Conservation (phyloP, 2,888 invertebrate genomes). For the Ctenicera cuprea region DNA sequence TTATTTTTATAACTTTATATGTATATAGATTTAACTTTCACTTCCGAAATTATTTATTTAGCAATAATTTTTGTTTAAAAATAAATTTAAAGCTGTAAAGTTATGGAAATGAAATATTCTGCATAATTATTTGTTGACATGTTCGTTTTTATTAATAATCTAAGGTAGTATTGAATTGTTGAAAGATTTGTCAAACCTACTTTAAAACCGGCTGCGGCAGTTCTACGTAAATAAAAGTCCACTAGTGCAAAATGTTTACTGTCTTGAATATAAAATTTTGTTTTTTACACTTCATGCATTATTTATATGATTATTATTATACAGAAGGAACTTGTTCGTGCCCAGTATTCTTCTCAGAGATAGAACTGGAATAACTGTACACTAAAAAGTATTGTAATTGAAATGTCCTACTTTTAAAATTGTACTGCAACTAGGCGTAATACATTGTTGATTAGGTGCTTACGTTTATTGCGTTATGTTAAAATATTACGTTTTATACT, state of each 20-base stretch:
- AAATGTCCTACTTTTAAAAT: constrained; percentile 16
- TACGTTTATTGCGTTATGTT: background rate
- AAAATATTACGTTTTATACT: background rate
- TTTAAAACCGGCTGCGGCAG: constrained; percentile 3
- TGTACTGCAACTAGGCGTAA: constrained; percentile 8
- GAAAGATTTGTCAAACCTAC: background rate
- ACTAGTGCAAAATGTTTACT: constrained; percentile 25
- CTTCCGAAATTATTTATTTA: background rate
- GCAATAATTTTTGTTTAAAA: background rate
- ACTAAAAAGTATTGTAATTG: constrained; percentile 15
- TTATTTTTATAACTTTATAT: background rate
- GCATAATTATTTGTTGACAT: too few species aligned
- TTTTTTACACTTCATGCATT: constrained; percentile 20
- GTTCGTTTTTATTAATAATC: too few species aligned
- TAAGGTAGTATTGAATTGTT: background rate
- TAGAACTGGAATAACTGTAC: constrained; percentile 13
- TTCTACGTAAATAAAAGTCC: constrained; percentile 7
- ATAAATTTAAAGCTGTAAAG: too few species aligned
- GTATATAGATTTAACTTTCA: background rate
- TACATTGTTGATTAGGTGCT: background rate
- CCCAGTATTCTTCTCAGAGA: constrained; percentile 4
- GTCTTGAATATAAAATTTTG: constrained; percentile 18
- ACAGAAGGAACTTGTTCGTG: constrained; percentile 14
- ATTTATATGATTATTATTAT: constrained; percentile 24
- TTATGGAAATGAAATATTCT: too few species aligned